phyloP scores from a whole-genome alignment of 1,140 invertebrate genomes.

The Drosophila punjabiensis region DNA sequence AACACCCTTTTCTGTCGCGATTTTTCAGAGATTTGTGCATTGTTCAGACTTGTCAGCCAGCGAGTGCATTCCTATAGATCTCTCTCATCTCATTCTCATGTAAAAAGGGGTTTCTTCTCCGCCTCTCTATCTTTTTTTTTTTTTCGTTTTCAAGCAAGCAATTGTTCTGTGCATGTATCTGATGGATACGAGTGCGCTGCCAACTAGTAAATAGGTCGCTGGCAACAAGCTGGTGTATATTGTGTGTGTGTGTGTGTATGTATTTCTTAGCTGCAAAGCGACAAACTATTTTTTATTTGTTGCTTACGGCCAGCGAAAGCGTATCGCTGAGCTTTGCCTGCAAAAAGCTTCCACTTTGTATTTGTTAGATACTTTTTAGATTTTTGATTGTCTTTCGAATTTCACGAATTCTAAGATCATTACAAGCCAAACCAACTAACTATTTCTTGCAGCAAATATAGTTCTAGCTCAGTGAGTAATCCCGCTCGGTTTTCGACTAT shows the following conservation, averaged over 20 bases:
- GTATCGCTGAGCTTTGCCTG: conserved; percentile 32
- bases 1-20: not conserved
- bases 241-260: not conserved
- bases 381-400: conserved; percentile 13
- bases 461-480: conserved; percentile 13
- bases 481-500: conserved; percentile 22
- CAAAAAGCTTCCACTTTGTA: conserved; percentile 53
- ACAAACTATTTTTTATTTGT: conserved; percentile 53
- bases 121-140: not conserved
- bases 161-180: conserved; percentile 57
- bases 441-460: not conserved
- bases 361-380: conserved; percentile 38
- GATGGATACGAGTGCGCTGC: conserved; percentile 40
- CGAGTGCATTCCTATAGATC: conserved; percentile 49
- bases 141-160: conserved; percentile 8
- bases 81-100: conserved; percentile 1
- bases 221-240: conserved; percentile 31
- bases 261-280: conserved; percentile 22
- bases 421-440: not conserved
- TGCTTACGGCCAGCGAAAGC: conserved; percentile 33
- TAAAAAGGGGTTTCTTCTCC: conserved; percentile 9
- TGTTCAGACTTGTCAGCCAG: conserved; percentile 16
- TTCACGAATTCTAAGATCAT: conserved; percentile 12
- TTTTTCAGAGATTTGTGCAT: conserved; percentile 18
- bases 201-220: conserved; percentile 58